These are phyloP conservation scores for Dryococelus australis DNA, from an alignment of 2,888 invertebrate genomes.

Conservation along the genomic window DNA sequence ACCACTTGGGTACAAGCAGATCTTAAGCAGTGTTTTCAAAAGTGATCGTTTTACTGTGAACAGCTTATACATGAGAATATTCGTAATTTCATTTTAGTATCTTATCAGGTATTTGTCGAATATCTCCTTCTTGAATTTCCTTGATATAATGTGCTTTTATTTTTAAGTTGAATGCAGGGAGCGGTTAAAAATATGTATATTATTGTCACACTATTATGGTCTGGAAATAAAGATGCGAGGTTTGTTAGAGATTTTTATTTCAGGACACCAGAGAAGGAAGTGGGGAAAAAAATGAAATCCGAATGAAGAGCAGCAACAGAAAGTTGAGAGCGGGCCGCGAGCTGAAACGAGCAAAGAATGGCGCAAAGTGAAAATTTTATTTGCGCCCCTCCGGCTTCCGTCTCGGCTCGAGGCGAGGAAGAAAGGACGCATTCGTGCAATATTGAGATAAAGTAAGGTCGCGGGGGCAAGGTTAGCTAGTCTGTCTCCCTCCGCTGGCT, in stretches of 20 bases:
- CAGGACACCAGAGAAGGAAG: background rate
- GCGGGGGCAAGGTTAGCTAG: background rate
- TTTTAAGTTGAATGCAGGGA: too few relatives aligned
- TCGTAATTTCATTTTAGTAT: too few relatives aligned
- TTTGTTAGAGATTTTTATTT: background rate
- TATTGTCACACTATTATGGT: too few relatives aligned
- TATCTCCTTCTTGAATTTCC: too few relatives aligned
- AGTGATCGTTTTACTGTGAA: too few relatives aligned
- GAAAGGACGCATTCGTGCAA: background rate
- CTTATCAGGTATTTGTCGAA: too few relatives aligned
- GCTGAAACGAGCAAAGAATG: background rate
- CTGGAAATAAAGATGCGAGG: too few relatives aligned
- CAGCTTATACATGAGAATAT: too few relatives aligned
- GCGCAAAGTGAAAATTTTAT: conserved; percentile 16
- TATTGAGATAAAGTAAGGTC: conserved; percentile 16
- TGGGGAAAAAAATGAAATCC: background rate
- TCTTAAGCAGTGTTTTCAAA: too few relatives aligned
- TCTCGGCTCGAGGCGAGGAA: background rate
- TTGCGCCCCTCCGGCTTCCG: background rate
- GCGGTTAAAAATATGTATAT: too few relatives aligned
- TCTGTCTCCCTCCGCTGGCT: background rate
- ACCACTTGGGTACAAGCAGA: too few relatives aligned
- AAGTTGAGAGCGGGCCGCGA: background rate
- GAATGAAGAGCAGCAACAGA: background rate
- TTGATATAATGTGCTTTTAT: too few relatives aligned